Evolutionary conservation across 2,113 vertebrate species (phyloP).

Genomic region (Taurulus bubalis): DNA sequence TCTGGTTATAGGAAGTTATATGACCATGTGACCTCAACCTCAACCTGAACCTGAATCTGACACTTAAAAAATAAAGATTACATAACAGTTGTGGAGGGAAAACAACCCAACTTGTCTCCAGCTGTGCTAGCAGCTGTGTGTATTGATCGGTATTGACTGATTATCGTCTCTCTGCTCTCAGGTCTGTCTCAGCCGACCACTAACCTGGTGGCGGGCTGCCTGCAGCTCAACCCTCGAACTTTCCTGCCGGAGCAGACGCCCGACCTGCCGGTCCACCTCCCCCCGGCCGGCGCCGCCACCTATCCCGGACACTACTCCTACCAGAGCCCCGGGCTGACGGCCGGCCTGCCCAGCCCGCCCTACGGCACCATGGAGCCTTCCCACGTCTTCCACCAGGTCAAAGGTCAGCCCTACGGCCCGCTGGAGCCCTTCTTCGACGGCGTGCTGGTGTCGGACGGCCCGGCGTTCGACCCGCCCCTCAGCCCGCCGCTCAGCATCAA

Average conservation of each 20-base stretch:
- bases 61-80: no score
- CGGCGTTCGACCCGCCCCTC: constrained; percentile 93
- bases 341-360: constrained; percentile 95
- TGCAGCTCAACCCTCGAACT: constrained; percentile 96
- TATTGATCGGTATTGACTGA: not conserved
- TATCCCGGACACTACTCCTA: constrained; percentile 91
- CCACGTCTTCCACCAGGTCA: constrained; percentile 93
- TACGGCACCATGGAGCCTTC: constrained; percentile 98
- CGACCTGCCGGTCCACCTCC: constrained; percentile 88
- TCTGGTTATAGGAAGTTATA: not conserved
- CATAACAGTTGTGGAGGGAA: not conserved
- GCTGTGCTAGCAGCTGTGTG: not conserved
- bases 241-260: constrained; percentile 96
- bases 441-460: constrained; percentile 91
- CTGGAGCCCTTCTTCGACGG: constrained; percentile 95
- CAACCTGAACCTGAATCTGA: not conserved
- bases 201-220: constrained; percentile 96
- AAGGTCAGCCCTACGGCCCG: constrained; percentile 87
- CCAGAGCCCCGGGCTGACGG: constrained; percentile 94
- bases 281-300: constrained; percentile 83
- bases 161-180: constrained; percentile 32
- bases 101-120: not conserved
- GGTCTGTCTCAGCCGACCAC: constrained; percentile 97
- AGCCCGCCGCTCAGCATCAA: constrained; percentile 98
- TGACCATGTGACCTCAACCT: not conserved